Evolutionary conservation across 2,888 invertebrate species (phyloP), one percentile per base, ranked within the genome.

Genomic region (Encarsia formosa): DNA sequence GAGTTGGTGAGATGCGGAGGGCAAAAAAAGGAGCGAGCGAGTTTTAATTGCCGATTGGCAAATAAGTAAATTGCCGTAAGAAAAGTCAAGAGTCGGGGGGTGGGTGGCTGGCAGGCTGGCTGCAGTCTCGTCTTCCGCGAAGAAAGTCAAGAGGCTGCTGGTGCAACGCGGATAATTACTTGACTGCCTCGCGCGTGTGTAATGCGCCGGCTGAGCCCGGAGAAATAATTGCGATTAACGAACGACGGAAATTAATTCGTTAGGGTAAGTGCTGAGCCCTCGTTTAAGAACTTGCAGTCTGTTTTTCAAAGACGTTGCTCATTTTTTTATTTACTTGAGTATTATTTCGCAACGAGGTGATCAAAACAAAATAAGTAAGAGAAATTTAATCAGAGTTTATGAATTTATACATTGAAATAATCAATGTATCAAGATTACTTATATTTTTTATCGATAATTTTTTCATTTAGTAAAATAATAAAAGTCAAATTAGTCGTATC

Each of bases 31-130:
- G 35, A 13, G 32, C 32, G 6, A 11, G 35, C 54, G 57, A 52
- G 47, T 67, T 65, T 65, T 69, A 70, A 69, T 70, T 70, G 65
- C 64, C 62, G 66, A 69, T 67, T 65, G 65, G 61, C 59, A 65
- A 66, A 67, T 64, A 64, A 66, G 65, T 66, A 64, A 69, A 67
- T 66, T 68, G 64, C 64, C 65, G 65, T 63, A 61, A 64, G 61
- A 59, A 65, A 62, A 59, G 59, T n/a, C n/a, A 58, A 53, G 37
- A 5, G 37, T 20, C 15, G 20, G 44, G 11, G 18, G 13, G 24
- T 19, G 70, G 69, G 69, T 71, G 71, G 69, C 67, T 59, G 60
- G 61, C 57, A 59, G 57, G 60, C 56, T 29, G 31, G 20, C 19
- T 16, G 15, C 16, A 6, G 19, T n/a, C 42, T 29, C 34, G 46